Conservation (phyloP, 1,140 invertebrate genomes). For the Danaus plexippus region DNA sequence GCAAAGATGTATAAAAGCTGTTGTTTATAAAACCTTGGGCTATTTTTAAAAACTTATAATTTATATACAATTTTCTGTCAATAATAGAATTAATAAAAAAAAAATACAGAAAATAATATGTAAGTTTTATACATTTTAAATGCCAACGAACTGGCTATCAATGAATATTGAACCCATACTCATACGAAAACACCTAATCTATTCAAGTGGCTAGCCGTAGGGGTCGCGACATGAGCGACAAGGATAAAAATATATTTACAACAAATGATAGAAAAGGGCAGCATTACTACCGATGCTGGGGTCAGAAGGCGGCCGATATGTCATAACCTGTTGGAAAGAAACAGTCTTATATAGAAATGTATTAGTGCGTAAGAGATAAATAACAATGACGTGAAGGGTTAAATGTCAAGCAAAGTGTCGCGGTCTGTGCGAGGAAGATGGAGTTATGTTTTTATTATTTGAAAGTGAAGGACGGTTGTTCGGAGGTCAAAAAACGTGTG, state of each 20-base stretch:
- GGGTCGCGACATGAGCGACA: conserved; percentile 59
- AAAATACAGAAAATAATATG: no score
- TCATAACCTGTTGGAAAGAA: conserved; percentile 66
- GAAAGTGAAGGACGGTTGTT: conserved; percentile 35
- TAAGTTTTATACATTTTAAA: conserved; percentile 42
- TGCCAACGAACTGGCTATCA: conserved; percentile 64
- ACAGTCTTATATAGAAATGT: conserved; percentile 29
- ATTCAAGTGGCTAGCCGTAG: conserved; percentile 66
- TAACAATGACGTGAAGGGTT: conserved; percentile 66
- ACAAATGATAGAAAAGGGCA: conserved; percentile 46
- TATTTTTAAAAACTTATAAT: no score
- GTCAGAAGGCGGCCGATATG: conserved; percentile 69
- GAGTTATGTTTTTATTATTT: conserved; percentile 30
- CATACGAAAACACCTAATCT: conserved; percentile 70
- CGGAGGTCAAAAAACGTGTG: conserved; percentile 67
- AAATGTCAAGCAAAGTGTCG: conserved; percentile 67
- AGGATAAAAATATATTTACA: conserved; percentile 39
- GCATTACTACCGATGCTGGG: conserved; percentile 38
- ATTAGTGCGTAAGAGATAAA: conserved; percentile 38
- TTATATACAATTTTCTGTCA: no score
- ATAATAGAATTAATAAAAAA: no score
- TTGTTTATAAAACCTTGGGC: no score
- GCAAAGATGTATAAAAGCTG: no score
- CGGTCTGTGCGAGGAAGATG: conserved; percentile 52
- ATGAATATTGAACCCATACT: conserved; percentile 63